Evolutionary conservation across 2,113 vertebrate genomes (phyloP).

Genomic region (Salvelinus alpinus): DNA sequence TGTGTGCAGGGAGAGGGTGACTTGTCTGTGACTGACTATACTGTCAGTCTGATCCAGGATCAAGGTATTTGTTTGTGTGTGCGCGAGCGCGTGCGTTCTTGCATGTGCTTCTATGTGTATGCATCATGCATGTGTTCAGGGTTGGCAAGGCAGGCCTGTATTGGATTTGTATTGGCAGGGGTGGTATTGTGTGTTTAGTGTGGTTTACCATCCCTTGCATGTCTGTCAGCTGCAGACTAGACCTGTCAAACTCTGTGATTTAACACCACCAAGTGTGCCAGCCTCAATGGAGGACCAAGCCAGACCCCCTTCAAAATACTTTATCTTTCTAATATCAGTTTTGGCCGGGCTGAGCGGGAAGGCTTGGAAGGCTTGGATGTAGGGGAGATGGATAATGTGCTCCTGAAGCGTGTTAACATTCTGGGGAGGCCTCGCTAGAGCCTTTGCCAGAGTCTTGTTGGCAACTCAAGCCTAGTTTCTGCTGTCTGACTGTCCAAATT

Average conservation of each 20-base stretch:
- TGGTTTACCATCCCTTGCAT: background rate
- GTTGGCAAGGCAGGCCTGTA: no score
- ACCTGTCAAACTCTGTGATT: conserved; percentile 16
- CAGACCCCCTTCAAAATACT: no score
- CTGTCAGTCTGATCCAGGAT: no score
- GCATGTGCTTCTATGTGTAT: no score
- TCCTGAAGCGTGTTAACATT: conserved; percentile 39
- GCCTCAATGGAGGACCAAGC: conserved; percentile 1
- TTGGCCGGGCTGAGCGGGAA: conserved; percentile 28
- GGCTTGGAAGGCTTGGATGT: conserved; percentile 34
- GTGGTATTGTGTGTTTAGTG: background rate
- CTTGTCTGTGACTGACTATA: no score
- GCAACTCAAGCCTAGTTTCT: conserved; percentile 53
- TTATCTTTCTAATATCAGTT: conserved; percentile 30
- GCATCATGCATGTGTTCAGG: no score
- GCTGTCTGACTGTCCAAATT: conserved; percentile 56
- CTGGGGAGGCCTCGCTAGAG: conserved; percentile 49
- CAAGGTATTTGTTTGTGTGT: no score
- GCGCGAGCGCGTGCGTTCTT: no score
- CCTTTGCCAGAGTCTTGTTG: conserved; percentile 52
- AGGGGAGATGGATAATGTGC: conserved; percentile 43
- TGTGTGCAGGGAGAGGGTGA: no score
- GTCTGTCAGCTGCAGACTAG: conserved; percentile 2
- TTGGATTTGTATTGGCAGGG: no score
- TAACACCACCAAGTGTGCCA: conserved; percentile 12